Conservation (phyloP, 2,888 invertebrate genomes). For the Drosophila merina region DNA sequence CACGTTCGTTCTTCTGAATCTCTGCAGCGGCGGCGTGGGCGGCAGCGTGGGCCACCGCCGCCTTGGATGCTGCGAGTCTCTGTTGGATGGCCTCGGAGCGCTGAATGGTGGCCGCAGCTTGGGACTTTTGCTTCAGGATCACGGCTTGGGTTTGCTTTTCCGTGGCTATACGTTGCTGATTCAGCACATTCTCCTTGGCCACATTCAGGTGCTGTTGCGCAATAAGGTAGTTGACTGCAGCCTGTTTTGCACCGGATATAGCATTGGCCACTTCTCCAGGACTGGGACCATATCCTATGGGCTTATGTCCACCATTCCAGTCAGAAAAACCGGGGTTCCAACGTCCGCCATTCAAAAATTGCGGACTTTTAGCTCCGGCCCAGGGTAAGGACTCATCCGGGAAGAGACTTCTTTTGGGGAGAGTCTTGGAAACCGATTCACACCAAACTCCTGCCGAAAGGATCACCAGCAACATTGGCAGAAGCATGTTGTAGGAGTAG, state of each 20-base stretch:
- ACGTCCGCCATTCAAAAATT: slow-evolving; percentile 29
- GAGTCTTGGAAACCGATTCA: background rate
- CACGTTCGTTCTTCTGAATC: slow-evolving; percentile 87
- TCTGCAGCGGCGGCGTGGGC: slow-evolving; percentile 89
- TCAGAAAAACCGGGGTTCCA: slow-evolving; percentile 52
- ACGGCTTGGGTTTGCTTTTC: slow-evolving; percentile 90
- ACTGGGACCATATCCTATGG: slow-evolving; percentile 81
- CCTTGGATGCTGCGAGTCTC: slow-evolving; percentile 89
- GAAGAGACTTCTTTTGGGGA: slow-evolving; percentile 28
- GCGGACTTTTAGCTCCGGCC: slow-evolving; percentile 46
- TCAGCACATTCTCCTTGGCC: slow-evolving; percentile 89
- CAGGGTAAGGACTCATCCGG: slow-evolving; percentile 60
- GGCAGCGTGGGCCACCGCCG: slow-evolving; percentile 89
- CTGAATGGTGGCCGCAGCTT: slow-evolving; percentile 88
- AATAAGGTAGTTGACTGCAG: slow-evolving; percentile 88
- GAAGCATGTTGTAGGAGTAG: slow-evolving; percentile 11
- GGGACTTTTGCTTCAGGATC: slow-evolving; percentile 86
- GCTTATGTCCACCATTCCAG: slow-evolving; percentile 43
- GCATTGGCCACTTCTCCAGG: slow-evolving; percentile 89
- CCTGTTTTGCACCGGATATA: slow-evolving; percentile 90
- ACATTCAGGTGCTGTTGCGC: slow-evolving; percentile 90
- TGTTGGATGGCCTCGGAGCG: slow-evolving; percentile 89
- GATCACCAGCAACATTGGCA: slow-evolving; percentile 39
- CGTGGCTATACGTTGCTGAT: slow-evolving; percentile 89
- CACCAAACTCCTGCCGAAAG: background rate